Percentiles rank a stretch among this genome's conserved stretches.
Evolutionary conservation across 2,888 invertebrate species (phyloP).

Genomic region (Apamea monoglypha): DNA sequence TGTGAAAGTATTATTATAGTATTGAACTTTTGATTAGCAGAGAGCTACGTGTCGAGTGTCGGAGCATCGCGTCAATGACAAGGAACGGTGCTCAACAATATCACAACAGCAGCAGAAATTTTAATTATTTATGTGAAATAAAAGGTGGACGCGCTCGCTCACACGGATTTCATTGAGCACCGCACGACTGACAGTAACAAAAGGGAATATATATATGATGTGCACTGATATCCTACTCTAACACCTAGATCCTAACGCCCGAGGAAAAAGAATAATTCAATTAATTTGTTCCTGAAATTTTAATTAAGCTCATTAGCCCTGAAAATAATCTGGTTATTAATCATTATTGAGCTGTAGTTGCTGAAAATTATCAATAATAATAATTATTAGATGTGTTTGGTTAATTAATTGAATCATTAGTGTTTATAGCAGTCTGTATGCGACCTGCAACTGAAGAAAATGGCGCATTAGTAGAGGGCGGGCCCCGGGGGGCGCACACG

Average conservation of each 20-base stretch:
- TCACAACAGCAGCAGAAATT: background rate
- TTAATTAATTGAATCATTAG: constrained; percentile 74
- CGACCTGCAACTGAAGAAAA: constrained; percentile 82
- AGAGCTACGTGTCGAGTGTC: constrained; percentile 24
- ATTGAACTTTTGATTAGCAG: background rate
- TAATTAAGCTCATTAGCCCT: constrained; percentile 82
- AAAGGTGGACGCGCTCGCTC: background rate
- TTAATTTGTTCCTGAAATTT: constrained; percentile 85
- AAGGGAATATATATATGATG: constrained; percentile 18
- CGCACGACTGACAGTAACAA: background rate
- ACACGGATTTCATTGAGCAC: background rate
- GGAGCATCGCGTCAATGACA: background rate
- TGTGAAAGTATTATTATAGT: background rate
- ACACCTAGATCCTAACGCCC: constrained; percentile 75
- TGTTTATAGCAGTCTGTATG: constrained; percentile 72
- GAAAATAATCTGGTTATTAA: constrained; percentile 84
- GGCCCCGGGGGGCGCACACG: constrained; percentile 19
- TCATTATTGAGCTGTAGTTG: constrained; percentile 73
- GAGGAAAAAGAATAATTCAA: constrained; percentile 78
- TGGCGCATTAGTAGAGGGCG: constrained; percentile 76
- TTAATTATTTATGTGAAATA: background rate
- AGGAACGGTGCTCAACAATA: constrained; percentile 20
- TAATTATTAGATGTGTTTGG: constrained; percentile 74
- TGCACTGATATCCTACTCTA: constrained; percentile 65
- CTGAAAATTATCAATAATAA: constrained; percentile 78